phyloP scores from a whole-genome alignment of 2,797 vertebrate genomes.

The Lophius americanus region DNA sequence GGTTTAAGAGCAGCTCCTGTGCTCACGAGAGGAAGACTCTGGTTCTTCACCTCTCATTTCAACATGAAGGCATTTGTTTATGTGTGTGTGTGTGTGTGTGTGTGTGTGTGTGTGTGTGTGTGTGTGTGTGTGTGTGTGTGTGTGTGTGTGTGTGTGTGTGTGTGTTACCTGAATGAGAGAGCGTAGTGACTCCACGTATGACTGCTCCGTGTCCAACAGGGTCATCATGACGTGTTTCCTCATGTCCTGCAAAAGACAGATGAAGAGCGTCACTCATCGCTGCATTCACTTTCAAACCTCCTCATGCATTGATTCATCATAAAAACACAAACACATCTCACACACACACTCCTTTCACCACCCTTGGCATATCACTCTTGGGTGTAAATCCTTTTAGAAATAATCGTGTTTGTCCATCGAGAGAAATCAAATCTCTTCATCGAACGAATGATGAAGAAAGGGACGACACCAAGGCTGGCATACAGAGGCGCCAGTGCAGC shows the following conservation, averaged over 20 bases:
- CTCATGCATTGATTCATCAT: too few species aligned
- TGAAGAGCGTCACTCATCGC: background rate
- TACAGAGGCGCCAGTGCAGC: too few species aligned
- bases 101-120: background rate
- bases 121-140: background rate
- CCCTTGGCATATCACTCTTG: background rate
- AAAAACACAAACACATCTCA: background rate
- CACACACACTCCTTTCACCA: background rate
- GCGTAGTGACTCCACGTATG: slow-evolving; percentile 96
- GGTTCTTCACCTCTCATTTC: too few species aligned
- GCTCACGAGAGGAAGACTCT: too few species aligned
- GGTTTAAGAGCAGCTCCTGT: too few species aligned
- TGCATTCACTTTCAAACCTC: background rate
- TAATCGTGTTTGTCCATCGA: too few species aligned
- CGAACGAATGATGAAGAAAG: too few species aligned
- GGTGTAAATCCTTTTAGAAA: background rate
- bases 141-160: background rate
- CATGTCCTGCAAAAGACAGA: slow-evolving; percentile 88
- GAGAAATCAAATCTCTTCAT: too few species aligned
- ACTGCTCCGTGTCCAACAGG: slow-evolving; percentile 95
- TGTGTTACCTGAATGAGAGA: slow-evolving; percentile 91
- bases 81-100: slow-evolving; percentile 2
- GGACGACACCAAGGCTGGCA: too few species aligned
- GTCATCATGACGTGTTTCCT: slow-evolving; percentile 99
- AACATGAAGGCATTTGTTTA: background rate